Conservation (phyloP, 1,140 invertebrate species). For the Tetragnatha versicolor region DNA sequence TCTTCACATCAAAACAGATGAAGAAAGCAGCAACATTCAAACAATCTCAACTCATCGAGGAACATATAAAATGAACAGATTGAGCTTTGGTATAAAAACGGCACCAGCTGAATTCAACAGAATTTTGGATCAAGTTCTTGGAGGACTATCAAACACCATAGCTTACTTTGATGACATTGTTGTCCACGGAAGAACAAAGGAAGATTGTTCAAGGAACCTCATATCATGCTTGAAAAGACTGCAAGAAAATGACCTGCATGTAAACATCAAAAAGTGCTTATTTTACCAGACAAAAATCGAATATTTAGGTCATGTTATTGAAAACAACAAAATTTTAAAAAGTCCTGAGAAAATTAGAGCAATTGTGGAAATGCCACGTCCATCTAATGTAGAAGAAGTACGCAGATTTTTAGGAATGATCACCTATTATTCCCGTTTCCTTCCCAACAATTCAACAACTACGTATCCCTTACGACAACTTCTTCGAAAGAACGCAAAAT, state of each 20-base stretch:
- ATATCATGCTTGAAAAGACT: background rate
- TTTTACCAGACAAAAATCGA: slow-evolving; percentile 3
- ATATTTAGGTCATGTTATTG: slow-evolving; percentile 1
- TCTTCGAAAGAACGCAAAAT: too few species aligned
- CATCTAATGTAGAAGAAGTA: too few species aligned
- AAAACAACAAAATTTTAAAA: slow-evolving; percentile 7
- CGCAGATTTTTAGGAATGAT: too few species aligned
- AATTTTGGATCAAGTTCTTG: slow-evolving; percentile 4
- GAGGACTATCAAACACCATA: background rate
- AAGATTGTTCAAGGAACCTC: background rate
- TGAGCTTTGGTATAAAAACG: too few species aligned
- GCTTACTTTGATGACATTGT: slow-evolving; percentile 29
- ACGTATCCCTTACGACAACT: too few species aligned
- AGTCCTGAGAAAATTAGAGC: too few species aligned
- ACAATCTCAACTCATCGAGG: too few species aligned
- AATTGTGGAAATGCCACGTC: slow-evolving; percentile 60
- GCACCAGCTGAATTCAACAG: background rate
- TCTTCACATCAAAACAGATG: background rate
- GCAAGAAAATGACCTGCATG: background rate
- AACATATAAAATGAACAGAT: background rate
- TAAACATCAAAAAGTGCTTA: slow-evolving; percentile 15
- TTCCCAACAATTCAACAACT: too few species aligned
- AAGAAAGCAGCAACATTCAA: slow-evolving; percentile 16
- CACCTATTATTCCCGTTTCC: too few species aligned
- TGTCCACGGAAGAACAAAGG: background rate